phyloP scores from a whole-genome alignment of 2,797 vertebrate species.

The Eulemur mongoz region DNA sequence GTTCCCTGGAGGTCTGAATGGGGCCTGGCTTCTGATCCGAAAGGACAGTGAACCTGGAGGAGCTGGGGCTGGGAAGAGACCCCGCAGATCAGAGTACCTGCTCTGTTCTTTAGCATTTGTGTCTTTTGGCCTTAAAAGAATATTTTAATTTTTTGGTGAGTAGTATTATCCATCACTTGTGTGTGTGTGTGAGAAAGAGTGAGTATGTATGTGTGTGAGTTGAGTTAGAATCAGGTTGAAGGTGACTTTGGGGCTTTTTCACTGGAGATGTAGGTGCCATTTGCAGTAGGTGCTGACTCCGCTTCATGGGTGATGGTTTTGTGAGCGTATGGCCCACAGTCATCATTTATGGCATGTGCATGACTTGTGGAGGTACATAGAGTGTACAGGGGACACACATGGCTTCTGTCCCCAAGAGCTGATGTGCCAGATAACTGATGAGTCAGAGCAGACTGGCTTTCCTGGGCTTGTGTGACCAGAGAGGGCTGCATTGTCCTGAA shows the following conservation, averaged over 20 bases:
- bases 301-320: background rate
- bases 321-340: background rate
- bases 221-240: background rate
- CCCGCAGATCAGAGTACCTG: background rate
- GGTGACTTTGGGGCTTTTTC: background rate
- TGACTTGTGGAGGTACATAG: background rate
- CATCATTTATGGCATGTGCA: background rate
- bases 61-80: background rate
- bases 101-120: background rate
- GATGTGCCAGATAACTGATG: background rate
- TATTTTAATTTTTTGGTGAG: background rate
- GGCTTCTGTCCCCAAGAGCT: background rate
- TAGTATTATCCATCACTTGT: background rate
- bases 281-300: background rate
- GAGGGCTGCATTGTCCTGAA: background rate
- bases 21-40: background rate
- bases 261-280: background rate
- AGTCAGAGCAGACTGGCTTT: background rate
- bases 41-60: background rate
- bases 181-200: no score
- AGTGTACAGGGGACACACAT: background rate
- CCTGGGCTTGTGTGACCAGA: background rate
- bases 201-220: background rate
- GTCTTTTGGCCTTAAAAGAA: background rate
- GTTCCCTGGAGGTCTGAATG: background rate